Percentiles rank a stretch among this genome's conserved stretches.
Conservation (phyloP, 1,140 invertebrate genomes). For the Harpegnathos saltator region DNA sequence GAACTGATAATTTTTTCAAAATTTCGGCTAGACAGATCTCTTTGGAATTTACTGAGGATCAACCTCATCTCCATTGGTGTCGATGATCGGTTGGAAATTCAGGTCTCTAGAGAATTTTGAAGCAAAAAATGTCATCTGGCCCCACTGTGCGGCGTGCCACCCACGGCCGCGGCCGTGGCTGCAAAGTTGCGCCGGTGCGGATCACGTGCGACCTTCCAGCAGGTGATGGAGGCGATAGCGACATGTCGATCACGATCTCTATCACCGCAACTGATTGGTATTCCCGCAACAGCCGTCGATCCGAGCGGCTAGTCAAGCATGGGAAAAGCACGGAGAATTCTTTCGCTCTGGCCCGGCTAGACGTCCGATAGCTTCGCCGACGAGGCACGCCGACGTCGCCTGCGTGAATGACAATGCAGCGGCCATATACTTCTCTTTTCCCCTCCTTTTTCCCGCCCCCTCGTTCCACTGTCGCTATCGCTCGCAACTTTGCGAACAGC, state of each 20-base stretch:
- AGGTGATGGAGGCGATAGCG: constrained; percentile 36
- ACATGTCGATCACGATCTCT: constrained; percentile 68
- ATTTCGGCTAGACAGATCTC: too few species aligned
- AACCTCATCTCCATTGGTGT: too few species aligned
- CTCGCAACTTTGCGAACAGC: constrained; percentile 10
- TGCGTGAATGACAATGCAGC: constrained; percentile 26
- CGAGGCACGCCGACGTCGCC: constrained; percentile 24
- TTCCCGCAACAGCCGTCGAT: constrained; percentile 47
- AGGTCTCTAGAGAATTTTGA: too few species aligned
- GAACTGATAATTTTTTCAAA: too few species aligned
- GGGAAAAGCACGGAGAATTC: constrained; percentile 70
- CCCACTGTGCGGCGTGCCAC: not conserved
- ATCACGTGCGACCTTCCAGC: constrained; percentile 45
- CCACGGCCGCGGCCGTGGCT: not conserved
- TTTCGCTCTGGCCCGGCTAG: constrained; percentile 43
- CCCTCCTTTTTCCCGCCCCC: not conserved
- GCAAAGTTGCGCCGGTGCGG: not conserved
- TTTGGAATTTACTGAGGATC: too few species aligned
- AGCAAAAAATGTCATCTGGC: too few species aligned
- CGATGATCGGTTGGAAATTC: too few species aligned
- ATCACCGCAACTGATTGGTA: constrained; percentile 67
- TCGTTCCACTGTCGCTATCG: not conserved
- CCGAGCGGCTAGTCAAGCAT: constrained; percentile 61
- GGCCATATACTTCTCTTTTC: not conserved
- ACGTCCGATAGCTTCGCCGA: constrained; percentile 46